Percentiles rank a stretch among this genome's conserved stretches.
Conservation (phyloP, 2,888 invertebrate species). For the Andrena flavipes region DNA sequence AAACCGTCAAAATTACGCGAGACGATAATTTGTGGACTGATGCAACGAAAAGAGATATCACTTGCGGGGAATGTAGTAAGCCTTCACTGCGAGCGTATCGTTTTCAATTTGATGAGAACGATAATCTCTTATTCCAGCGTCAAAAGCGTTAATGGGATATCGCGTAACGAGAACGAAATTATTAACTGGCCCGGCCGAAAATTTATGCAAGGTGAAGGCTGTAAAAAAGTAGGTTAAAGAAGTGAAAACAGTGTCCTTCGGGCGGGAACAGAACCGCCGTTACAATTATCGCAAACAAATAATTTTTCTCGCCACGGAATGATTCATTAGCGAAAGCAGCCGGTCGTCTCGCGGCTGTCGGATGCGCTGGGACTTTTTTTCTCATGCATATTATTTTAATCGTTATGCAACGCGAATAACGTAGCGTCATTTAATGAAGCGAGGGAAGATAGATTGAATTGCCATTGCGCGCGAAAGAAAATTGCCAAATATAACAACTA, state of each 20-base stretch:
- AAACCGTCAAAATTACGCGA: not conserved
- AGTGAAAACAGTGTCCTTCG: slow-evolving; percentile 53
- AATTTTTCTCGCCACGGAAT: slow-evolving; percentile 15
- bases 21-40: slow-evolving; percentile 13
- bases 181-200: slow-evolving; percentile 39
- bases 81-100: slow-evolving; percentile 15
- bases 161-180: slow-evolving; percentile 50
- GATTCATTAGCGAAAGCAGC: slow-evolving; percentile 45
- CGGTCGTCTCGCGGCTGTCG: not conserved
- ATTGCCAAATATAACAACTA: not conserved
- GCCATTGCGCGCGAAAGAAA: not conserved
- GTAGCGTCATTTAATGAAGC: not conserved
- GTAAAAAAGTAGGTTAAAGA: slow-evolving; percentile 49
- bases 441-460: not conserved
- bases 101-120: slow-evolving; percentile 44
- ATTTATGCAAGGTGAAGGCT: slow-evolving; percentile 44
- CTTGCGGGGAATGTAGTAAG: slow-evolving; percentile 25
- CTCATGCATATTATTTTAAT: not conserved
- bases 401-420: not conserved
- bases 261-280: slow-evolving; percentile 5
- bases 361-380: not conserved
- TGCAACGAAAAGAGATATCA: slow-evolving; percentile 27
- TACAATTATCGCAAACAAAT: slow-evolving; percentile 45
- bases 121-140: slow-evolving; percentile 41
- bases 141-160: slow-evolving; percentile 41